phyloP scores from a whole-genome alignment of 64 coral and sea anemone genomes.

The Orbicella faveolata region DNA sequence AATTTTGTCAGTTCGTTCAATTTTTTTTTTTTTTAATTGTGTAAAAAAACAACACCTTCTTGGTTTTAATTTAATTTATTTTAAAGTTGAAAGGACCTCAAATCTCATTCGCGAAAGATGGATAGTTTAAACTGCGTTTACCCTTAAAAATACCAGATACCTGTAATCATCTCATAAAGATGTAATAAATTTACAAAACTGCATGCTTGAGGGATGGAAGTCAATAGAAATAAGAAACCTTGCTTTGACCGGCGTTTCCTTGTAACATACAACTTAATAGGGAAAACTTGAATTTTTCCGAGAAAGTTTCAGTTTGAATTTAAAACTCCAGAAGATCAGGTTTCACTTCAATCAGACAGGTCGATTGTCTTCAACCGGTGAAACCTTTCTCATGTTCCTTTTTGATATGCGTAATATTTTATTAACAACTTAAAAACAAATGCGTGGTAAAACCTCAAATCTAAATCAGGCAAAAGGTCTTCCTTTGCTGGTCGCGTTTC shows the following conservation, averaged over 20 bases:
- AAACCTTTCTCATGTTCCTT: background rate
- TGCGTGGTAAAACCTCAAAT: background rate
- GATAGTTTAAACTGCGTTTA: slow-evolving; percentile 9
- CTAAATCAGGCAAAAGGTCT: background rate
- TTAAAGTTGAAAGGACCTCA: background rate
- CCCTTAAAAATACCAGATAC: background rate
- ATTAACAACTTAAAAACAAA: background rate
- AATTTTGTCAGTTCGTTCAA: too few species aligned
- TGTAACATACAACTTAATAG: background rate
- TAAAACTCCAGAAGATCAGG: background rate
- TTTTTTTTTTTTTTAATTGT: too few species aligned
- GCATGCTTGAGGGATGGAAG: background rate
- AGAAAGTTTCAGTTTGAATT: background rate
- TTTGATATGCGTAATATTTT: background rate
- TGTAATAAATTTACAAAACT: slow-evolving; percentile 11
- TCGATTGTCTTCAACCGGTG: background rate
- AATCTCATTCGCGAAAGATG: background rate
- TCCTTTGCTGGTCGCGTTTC: background rate
- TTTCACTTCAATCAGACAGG: background rate
- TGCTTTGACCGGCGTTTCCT: background rate
- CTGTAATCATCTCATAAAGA: background rate
- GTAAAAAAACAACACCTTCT: too few species aligned
- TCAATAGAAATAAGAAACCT: slow-evolving; percentile 1
- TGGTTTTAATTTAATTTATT: too few species aligned
- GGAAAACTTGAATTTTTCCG: slow-evolving; percentile 30